Conservation (phyloP, 1,140 invertebrate genomes). For the Drosophila chauvacae region DNA sequence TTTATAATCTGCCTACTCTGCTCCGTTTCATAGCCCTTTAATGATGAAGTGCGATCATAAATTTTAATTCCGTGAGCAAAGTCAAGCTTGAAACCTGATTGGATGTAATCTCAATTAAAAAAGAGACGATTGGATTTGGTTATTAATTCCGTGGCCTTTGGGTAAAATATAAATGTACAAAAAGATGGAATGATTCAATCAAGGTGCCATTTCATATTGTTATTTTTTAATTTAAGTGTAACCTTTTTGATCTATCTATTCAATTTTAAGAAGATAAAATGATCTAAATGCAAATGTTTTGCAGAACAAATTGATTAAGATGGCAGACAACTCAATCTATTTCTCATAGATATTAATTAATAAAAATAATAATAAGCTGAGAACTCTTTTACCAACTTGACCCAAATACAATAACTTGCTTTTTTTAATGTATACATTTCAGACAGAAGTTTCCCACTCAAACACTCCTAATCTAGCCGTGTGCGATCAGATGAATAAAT, state of each 20-base stretch:
- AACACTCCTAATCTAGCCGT: conserved; percentile 17
- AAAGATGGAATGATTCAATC: conserved; percentile 7
- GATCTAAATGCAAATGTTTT: background rate
- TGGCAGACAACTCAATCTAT: background rate
- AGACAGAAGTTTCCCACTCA: conserved; percentile 6
- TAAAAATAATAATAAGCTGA: background rate
- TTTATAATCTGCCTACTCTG: conserved; percentile 51
- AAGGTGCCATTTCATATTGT: background rate
- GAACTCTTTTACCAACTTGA: conserved; percentile 1
- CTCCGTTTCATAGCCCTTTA: conserved; percentile 32
- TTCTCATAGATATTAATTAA: background rate
- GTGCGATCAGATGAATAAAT: conserved; percentile 35
- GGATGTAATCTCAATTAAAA: conserved; percentile 49
- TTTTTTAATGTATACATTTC: background rate
- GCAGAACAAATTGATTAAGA: background rate
- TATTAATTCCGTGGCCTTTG: conserved; percentile 14
- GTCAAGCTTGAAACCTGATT: conserved; percentile 41
- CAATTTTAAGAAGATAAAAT: background rate
- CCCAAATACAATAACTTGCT: background rate
- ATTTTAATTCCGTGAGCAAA: conserved; percentile 37
- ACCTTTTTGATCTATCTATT: too few species aligned
- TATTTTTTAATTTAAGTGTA: background rate
- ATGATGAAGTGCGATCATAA: conserved; percentile 54
- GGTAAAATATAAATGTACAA: conserved; percentile 1
- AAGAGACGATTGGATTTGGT: conserved; percentile 27